A percentile compares a stretch with the other conserved stretches of the same genome.
phyloP scores from a whole-genome alignment of 2,797 vertebrate genomes.

The Astyanax mexicanus region DNA sequence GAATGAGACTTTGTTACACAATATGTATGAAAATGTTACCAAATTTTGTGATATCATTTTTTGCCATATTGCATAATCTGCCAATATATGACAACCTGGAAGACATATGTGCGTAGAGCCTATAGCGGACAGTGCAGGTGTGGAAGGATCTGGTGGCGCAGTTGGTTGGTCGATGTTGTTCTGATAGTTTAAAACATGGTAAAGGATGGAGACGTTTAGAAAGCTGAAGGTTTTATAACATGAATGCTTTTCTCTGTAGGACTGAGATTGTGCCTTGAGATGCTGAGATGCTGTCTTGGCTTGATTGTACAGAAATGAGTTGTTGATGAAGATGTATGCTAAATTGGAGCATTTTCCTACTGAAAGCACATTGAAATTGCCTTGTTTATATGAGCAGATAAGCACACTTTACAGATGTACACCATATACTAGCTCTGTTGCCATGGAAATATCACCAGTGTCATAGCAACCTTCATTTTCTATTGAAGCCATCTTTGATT shows the following conservation, averaged over 20 bases:
- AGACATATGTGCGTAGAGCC: no score
- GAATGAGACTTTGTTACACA: no score
- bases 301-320: neutral
- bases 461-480: neutral
- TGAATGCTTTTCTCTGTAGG: no score
- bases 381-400: neutral
- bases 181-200: neutral
- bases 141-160: neutral
- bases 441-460: slow-evolving; percentile 15
- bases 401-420: neutral
- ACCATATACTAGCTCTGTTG: neutral
- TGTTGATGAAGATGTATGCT: slow-evolving; percentile 2
- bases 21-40: no score
- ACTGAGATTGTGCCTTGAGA: neutral
- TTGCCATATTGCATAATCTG: no score
- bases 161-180: neutral
- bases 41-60: no score
- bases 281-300: slow-evolving; percentile 2
- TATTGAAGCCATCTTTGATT: slow-evolving; percentile 2
- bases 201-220: neutral
- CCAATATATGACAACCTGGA: no score
- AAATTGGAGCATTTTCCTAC: slow-evolving; percentile 11
- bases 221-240: neutral
- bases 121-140: neutral
- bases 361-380: slow-evolving; percentile 8